phyloP scores from a whole-genome alignment of 2,888 invertebrate species.

The Saturnia japonica region DNA sequence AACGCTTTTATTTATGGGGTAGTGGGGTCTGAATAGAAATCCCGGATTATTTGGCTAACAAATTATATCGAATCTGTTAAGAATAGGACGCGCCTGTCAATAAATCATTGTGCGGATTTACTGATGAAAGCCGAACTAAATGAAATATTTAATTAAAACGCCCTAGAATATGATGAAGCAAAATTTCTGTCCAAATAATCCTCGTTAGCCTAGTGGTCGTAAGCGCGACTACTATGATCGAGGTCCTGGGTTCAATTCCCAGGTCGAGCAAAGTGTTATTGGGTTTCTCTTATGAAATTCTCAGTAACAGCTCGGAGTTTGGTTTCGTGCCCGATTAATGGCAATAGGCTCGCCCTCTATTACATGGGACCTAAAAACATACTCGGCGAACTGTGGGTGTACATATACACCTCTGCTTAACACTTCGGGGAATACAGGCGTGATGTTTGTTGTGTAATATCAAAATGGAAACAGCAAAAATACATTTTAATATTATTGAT shows the following conservation, averaged over 20 bases:
- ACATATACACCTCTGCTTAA: too few relatives aligned
- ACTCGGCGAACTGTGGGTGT: too few relatives aligned
- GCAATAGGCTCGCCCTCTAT: too few relatives aligned
- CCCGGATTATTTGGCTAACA: slow-evolving; percentile 81
- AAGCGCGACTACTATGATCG: not conserved
- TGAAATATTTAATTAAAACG: slow-evolving; percentile 15
- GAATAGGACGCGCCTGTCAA: slow-evolving; percentile 75
- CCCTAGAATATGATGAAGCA: not conserved
- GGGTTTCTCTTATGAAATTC: too few relatives aligned
- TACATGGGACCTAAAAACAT: too few relatives aligned
- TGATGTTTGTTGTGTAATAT: too few relatives aligned
- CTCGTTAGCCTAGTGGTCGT: too few relatives aligned
- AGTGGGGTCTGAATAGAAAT: slow-evolving; percentile 63
- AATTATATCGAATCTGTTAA: slow-evolving; percentile 77
- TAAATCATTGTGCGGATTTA: slow-evolving; percentile 76
- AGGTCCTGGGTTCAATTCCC: too few relatives aligned
- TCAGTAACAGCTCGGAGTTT: too few relatives aligned
- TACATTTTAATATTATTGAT: not conserved
- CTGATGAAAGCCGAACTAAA: slow-evolving; percentile 56
- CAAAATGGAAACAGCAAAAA: not conserved
- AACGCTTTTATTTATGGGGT: slow-evolving; percentile 55
- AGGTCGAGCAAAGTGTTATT: too few relatives aligned
- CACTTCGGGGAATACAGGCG: too few relatives aligned
- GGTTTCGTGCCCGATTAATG: too few relatives aligned
- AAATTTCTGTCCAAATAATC: not conserved